Conservation (phyloP, 2,113 vertebrate genomes). For the Megaceryle maxima region DNA sequence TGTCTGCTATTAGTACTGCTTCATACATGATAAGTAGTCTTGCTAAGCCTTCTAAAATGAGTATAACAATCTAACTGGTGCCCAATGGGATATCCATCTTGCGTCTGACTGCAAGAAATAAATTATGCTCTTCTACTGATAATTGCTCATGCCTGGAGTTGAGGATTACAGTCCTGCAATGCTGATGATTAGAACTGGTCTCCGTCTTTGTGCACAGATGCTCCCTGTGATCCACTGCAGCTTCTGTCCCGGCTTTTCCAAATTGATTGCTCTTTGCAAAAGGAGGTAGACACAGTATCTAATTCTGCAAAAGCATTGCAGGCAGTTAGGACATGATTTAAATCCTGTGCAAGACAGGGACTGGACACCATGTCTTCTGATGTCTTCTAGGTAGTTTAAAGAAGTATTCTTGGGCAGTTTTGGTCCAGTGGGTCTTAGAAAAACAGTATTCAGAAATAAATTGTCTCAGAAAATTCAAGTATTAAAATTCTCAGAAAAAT, state of each 20-base stretch:
- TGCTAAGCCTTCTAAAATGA: constrained; percentile 24
- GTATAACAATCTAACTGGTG: neutral
- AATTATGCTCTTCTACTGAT: constrained; percentile 29
- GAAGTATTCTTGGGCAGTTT: neutral
- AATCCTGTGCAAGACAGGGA: neutral
- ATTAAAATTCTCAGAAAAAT: neutral
- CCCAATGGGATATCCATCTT: constrained; percentile 26
- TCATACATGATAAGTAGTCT: neutral
- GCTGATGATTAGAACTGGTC: neutral
- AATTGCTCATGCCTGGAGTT: constrained; percentile 33
- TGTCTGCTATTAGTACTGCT: neutral
- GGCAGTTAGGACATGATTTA: neutral
- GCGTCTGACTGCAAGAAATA: neutral
- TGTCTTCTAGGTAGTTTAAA: neutral
- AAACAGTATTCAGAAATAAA: neutral
- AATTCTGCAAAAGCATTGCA: neutral
- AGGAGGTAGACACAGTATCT: neutral
- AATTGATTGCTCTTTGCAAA: neutral
- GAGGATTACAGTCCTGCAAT: neutral
- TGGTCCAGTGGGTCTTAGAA: neutral
- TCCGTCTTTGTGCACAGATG: neutral
- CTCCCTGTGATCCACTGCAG: neutral
- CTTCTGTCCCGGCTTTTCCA: neutral
- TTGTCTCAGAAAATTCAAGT: neutral
- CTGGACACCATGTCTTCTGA: neutral